Percentiles rank a stretch among this genome's conserved stretches.
Conservation (phyloP, 1,140 invertebrate genomes). For the Aethina tumida region DNA sequence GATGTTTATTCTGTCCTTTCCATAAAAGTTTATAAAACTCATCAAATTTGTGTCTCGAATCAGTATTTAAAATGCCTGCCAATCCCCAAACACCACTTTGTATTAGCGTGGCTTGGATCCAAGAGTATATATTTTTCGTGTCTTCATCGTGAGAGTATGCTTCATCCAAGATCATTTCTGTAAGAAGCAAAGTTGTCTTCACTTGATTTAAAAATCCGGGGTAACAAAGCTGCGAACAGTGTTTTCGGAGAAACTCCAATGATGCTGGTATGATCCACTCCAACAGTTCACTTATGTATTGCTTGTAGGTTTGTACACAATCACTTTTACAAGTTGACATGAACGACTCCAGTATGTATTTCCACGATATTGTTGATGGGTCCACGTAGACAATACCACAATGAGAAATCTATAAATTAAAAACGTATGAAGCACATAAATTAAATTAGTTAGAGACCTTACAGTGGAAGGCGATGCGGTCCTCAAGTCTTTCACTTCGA, state of each 20-base stretch:
- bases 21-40: conserved; percentile 50
- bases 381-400: conserved; percentile 92
- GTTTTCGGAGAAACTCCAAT: conserved; percentile 52
- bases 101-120: conserved; percentile 70
- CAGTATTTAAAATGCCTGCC: conserved; percentile 59
- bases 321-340: conserved; percentile 47
- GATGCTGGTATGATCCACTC: conserved; percentile 64
- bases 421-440: background rate
- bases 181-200: conserved; percentile 58
- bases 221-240: conserved; percentile 52
- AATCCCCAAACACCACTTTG: conserved; percentile 70
- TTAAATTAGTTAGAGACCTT: conserved; percentile 6
- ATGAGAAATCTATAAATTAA: conserved; percentile 44
- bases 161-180: conserved; percentile 68
- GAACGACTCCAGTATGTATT: conserved; percentile 65
- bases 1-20: conserved; percentile 44
- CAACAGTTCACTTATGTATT: conserved; percentile 54
- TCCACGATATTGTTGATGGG: conserved; percentile 56
- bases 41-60: conserved; percentile 67
- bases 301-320: conserved; percentile 53
- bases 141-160: conserved; percentile 55
- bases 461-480: conserved; percentile 82
- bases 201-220: conserved; percentile 64
- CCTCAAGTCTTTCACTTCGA: conserved; percentile 81
- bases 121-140: conserved; percentile 49